Conservation (phyloP, 2,888 invertebrate genomes). For the Lepidochrysops patricia region DNA sequence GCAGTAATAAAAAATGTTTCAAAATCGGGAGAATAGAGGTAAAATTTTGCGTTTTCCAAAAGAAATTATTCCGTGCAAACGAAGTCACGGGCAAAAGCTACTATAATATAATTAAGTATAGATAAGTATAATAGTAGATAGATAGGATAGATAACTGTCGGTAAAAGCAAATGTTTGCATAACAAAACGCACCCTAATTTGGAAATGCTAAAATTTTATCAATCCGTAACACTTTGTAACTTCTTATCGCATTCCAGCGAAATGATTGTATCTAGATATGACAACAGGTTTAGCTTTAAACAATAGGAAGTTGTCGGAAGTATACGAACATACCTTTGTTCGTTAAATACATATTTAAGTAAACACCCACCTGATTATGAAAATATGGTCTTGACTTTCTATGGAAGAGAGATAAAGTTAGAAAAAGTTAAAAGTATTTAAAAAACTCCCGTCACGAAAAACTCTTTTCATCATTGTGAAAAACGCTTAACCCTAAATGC, state of each 20-base stretch:
- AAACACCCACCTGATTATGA: no score
- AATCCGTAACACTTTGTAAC: not conserved
- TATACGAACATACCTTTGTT: not conserved
- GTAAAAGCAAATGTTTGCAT: not conserved
- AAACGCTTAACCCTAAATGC: no score
- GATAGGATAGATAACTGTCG: no score
- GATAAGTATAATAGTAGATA: not conserved
- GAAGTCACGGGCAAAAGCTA: not conserved
- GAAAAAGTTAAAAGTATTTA: no score
- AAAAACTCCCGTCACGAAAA: no score
- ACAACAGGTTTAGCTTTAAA: not conserved
- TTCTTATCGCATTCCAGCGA: conserved; percentile 1
- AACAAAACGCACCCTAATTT: not conserved
- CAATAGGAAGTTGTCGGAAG: conserved; percentile 1
- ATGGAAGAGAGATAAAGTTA: no score
- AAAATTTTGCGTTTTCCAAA: no score
- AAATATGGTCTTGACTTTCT: not conserved
- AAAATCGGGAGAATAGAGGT: no score
- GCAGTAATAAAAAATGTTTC: no score
- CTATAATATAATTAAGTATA: not conserved
- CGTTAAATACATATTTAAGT: no score
- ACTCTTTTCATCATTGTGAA: no score
- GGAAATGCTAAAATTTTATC: not conserved
- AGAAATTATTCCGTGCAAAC: no score
- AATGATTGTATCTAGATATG: not conserved